Base-by-base conservation (phyloP, 2,888 invertebrate species). In the Mythimna vitellina region DNA sequence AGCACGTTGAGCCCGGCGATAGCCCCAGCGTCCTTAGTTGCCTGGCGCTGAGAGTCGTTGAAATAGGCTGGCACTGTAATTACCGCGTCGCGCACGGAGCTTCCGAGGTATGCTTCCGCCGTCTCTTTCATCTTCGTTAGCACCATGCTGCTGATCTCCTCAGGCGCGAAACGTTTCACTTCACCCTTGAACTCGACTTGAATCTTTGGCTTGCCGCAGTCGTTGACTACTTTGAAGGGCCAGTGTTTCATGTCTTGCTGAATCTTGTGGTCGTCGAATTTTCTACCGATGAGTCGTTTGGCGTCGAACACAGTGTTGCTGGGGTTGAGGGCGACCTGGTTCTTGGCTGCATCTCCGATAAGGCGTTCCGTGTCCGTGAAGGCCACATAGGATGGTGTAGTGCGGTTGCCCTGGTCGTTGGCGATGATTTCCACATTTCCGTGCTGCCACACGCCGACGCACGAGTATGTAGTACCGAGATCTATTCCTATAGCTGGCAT, bases 191-290 rank as follows among this genome's bases (percentile, higher is more conserved):
- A 97, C 83, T 97, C 97, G 1, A 97, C 96, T 87, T 97, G 96
- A 70, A 97, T 97, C 89, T 97, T 97, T 1, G 97, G 97, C 86
- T 97, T 97, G 51, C 97, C 96, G 62, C 93, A 92, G 66, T 97
- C 97, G 86, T 93, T 97, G 77, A 97, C 89, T 7, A 98, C 97
- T 84, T 97, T 97, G 93, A 98, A 98, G 2, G 98, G 98, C 98
- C 98, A 98, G 86, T 98, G 97, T 88, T 98, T 98, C 96, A 98
- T 97, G 91, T 98, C 98, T 49, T 96, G 96, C 88, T 98, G 98
- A 54, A 98, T 98, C 84, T 97, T 97, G 0, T 96, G 91, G 88
- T 98, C 98, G 82, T 97, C 97, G 92, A 96, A 97, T 78, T 96
- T 97, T 69, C 98, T 96, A 93, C 98, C 98, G 89, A 98, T 98